Evolutionary conservation across 1,140 invertebrate genomes (phyloP).

Genomic region (Drosophila pruinosa): DNA sequence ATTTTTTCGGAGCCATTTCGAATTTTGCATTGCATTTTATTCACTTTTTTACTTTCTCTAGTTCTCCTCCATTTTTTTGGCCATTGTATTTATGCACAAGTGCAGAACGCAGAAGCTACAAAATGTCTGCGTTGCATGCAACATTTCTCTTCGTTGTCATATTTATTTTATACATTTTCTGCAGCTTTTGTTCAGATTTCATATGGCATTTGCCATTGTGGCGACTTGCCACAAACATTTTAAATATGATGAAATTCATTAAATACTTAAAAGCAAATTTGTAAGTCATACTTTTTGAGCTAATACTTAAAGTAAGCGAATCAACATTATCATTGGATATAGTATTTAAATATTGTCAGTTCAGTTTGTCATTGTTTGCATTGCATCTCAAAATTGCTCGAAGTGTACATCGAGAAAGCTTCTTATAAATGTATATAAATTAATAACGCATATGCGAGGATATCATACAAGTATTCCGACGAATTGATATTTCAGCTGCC

Average conservation of each 20-base stretch:
- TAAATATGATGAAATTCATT: conserved; percentile 40
- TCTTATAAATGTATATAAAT: too few species aligned
- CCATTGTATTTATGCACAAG: conserved; percentile 73
- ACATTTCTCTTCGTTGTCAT: conserved; percentile 13
- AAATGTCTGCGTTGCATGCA: conserved; percentile 56
- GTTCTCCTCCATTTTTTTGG: neutral
- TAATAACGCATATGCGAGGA: too few species aligned
- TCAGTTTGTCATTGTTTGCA: too few species aligned
- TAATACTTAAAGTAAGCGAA: too few species aligned
- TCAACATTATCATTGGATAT: too few species aligned
- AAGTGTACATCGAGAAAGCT: too few species aligned
- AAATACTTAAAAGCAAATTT: conserved; percentile 24
- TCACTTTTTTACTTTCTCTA: conserved; percentile 6
- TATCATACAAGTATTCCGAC: too few species aligned
- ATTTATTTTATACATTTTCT: conserved; percentile 7
- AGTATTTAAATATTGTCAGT: too few species aligned
- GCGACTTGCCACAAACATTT: conserved; percentile 31
- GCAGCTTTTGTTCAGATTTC: conserved; percentile 23
- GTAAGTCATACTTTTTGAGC: conserved; percentile 10
- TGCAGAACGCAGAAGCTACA: conserved; percentile 66
- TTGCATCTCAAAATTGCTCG: too few species aligned
- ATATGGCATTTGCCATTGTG: conserved; percentile 34
- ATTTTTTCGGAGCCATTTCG: conserved; percentile 22
- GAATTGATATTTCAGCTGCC: too few species aligned
- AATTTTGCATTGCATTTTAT: conserved; percentile 46